Base-by-base conservation (phyloP, 2,113 vertebrate species). In the Petroica traversi region DNA sequence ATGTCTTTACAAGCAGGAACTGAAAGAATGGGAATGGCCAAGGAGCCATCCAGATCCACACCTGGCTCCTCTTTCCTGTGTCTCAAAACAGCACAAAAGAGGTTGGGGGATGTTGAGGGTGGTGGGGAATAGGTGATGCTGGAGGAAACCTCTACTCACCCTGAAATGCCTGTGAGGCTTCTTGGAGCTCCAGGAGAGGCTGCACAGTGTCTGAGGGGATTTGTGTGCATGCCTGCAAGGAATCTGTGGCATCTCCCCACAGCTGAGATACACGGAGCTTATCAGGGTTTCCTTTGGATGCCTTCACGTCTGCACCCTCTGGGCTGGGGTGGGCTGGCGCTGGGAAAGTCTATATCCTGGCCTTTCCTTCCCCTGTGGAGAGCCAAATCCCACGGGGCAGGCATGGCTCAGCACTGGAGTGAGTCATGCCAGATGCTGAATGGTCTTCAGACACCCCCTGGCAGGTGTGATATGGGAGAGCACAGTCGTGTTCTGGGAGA, bases 201-300 rank as follows among this genome's bases (percentile, higher is more conserved):
- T 89, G 74, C 25, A 7, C 57, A 85, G 52, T 20, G 1, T 95
- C 45, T 6, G 4, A 79, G 13, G 41, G 51, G 78, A 89, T 94
- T 83, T 89, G 58, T 8, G 8, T 16, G 8, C 4, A 8, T 55
- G 73, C 51, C 82, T 85, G 43, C 41, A 84, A 96, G 40, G 95
- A 96, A 96, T 96, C 55, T 74, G n/a, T 71, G 91, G 91, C 59
- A 92, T 86, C 63, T 93, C 22, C 62, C 66, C 57, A 18, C 1
- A 1, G 6, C 67, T 2, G 13, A 0, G 75, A 90, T 85, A 90
- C 78, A 1, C 0, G 38, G 41, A 90, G 46, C 63, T 95, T 95
- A 94, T 96, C 49, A 11, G 52, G 36, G 16, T 73, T 94, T 88
- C 66, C 71, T 92, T 9, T 2, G 7, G 41, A 88, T 92, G 71